Evolutionary conservation across 1,140 invertebrate genomes (phyloP).

Genomic region (Trichoplusia ni): DNA sequence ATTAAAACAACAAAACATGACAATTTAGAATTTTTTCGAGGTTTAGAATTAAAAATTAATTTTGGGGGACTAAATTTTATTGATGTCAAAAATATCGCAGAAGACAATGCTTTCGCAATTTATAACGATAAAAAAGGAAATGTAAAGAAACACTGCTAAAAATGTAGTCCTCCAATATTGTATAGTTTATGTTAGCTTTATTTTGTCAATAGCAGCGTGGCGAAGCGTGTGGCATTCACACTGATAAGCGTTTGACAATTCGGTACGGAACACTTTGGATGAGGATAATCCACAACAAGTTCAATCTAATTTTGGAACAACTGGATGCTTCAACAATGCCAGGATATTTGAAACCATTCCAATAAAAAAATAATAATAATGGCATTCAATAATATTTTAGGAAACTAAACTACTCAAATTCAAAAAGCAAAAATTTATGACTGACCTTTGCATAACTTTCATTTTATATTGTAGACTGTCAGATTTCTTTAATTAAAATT

Average conservation of each 20-base stretch:
- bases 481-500: constrained; percentile 6
- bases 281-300: not conserved
- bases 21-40: not conserved
- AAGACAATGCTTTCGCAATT: no score
- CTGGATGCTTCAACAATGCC: not conserved
- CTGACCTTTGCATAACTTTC: constrained; percentile 32
- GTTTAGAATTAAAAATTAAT: no score
- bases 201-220: constrained; percentile 30
- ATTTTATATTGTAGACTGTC: constrained; percentile 18
- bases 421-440: constrained; percentile 20
- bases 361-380: not conserved
- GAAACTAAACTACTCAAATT: constrained; percentile 14
- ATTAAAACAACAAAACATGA: no score
- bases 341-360: constrained; percentile 3
- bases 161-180: not conserved
- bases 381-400: not conserved
- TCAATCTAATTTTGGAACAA: constrained; percentile 1
- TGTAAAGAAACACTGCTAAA: not conserved
- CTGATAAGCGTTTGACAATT: constrained; percentile 2
- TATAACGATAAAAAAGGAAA: not conserved
- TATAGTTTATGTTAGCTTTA: constrained; percentile 23
- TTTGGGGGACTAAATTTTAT: no score
- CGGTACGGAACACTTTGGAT: constrained; percentile 12
- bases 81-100: no score
- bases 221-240: constrained; percentile 22